Evolutionary conservation across 2,113 vertebrate genomes (phyloP).

Genomic region (Grus americana): DNA sequence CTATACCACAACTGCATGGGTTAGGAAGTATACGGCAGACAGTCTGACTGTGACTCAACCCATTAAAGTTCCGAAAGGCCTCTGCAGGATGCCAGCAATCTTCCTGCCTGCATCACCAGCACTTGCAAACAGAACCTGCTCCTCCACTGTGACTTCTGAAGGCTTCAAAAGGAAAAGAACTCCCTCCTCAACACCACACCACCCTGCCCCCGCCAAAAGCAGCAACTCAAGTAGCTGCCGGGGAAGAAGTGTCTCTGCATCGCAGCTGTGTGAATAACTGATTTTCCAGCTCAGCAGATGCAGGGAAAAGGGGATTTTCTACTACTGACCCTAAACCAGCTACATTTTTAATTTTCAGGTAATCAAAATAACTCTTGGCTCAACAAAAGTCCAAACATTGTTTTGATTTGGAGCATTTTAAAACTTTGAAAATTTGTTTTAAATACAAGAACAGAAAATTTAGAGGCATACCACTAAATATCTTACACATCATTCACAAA

Average conservation of each 20-base stretch:
- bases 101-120: background rate
- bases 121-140: constrained; percentile 24
- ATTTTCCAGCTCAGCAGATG: background rate
- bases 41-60: constrained; percentile 55
- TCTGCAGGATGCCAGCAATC: constrained; percentile 15
- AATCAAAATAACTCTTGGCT: background rate
- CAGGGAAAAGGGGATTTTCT: background rate
- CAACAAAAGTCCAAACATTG: background rate
- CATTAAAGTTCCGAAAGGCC: constrained; percentile 41
- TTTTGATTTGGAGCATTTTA: background rate
- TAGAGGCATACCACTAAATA: background rate
- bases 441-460: background rate
- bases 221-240: background rate
- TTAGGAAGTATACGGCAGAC: background rate
- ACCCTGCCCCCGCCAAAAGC: background rate
- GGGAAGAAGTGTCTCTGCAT: background rate
- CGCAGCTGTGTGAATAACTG: background rate
- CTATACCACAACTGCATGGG: constrained; percentile 37
- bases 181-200: background rate
- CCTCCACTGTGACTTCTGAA: background rate
- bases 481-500: background rate
- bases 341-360: background rate
- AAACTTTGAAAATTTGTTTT: background rate
- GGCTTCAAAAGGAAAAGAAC: background rate
- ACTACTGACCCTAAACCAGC: background rate